Evolutionary conservation across 2,797 vertebrate genomes (phyloP), one percentile per base, ranked within the genome.

Genomic region (Hypotaenidia okinawae): DNA sequence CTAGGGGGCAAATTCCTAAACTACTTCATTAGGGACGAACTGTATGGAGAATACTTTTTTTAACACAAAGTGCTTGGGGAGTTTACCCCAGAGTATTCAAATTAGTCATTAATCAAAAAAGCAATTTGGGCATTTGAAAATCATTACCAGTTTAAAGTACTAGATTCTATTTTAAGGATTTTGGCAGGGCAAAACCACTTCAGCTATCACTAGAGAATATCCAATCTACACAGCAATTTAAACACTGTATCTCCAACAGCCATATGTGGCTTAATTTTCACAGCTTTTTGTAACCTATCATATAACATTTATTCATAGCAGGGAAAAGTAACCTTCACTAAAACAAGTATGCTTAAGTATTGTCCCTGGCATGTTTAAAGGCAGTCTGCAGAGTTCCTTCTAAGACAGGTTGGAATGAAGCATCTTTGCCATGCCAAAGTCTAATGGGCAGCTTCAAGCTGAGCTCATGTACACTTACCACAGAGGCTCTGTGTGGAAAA

Each of bases 31-130:
- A 52, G 43, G 84, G 69, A 88, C 92, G 43, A 87, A 89, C 30
- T 86, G 52, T 49, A 57, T 33, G 30, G 80, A 96, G 83, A 96
- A 76, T 84, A 69, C 28, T 76, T 87, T 45, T 86, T 73, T 73
- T 11, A 80, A 93, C 90, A 81, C 39, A 27, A 61, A 94, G 47
- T 76, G 59, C 51, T 78, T 91, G 32, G 37, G 84, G 79, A 95
- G 21, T 87, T 88, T 87, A 77, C 68, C 23, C 30, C 18, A 49
- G 77, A 77, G 59, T 92, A 94, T 92, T 94, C 69, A 89, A 94
- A 94, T 95, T 91, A 94, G 93, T 76, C 91, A 93, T 93, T 94
- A 94, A 96, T 96, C 78, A 94, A 43, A 91, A 96, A 94, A 96
- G 69, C 55, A 95, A 91, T 95, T 96, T 96, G 78, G 73, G 59